A percentile compares a stretch with the other conserved stretches of the same genome.
These are phyloP conservation scores for Eciton burchellii DNA, from an alignment of 1,140 invertebrate species.

Conservation along the genomic window DNA sequence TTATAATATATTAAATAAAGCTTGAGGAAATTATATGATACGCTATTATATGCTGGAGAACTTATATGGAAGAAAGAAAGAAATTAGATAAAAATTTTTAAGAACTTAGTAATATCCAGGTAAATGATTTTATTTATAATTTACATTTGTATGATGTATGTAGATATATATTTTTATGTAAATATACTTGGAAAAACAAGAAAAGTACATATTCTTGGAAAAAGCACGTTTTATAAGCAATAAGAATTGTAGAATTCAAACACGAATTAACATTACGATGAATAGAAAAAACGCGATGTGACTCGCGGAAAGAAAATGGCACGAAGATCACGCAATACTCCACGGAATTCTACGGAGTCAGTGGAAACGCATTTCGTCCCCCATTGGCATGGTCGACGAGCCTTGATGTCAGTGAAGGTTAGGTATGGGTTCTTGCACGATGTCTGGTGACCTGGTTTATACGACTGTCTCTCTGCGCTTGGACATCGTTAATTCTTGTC, in stretches of 20 bases:
- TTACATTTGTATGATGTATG: no score
- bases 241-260: background rate
- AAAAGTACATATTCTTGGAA: no score
- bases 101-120: no score
- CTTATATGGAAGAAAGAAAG: no score
- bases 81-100: background rate
- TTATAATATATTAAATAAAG: no score
- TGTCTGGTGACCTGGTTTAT: conserved; percentile 77
- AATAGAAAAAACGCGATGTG: conserved; percentile 39
- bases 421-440: conserved; percentile 71
- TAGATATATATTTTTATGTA: background rate
- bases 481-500: conserved; percentile 64
- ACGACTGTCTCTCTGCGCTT: conserved; percentile 51
- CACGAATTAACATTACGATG: conserved; percentile 8
- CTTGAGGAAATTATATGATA: no score
- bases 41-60: no score
- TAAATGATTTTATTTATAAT: no score
- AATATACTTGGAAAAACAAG: no score
- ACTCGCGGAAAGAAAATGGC: conserved; percentile 14
- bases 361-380: conserved; percentile 32
- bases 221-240: conserved; percentile 4
- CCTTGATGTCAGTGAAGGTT: conserved; percentile 66
- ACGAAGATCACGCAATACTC: conserved; percentile 14
- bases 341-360: conserved; percentile 36
- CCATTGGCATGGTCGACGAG: conserved; percentile 33